phyloP scores from a whole-genome alignment of 2,797 vertebrate genomes.

The Enteromius trimaculatus region DNA sequence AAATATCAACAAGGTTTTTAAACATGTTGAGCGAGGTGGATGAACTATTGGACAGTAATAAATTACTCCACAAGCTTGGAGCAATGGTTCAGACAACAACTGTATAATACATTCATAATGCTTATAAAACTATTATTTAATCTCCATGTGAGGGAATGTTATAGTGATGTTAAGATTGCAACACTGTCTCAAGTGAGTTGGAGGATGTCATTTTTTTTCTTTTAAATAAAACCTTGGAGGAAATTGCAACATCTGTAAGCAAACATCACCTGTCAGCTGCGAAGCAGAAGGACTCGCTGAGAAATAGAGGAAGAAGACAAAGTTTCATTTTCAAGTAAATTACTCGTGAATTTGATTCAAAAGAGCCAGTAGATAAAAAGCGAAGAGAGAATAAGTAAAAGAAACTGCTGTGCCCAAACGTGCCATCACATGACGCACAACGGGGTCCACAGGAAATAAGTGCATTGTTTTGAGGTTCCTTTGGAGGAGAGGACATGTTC shows the following conservation, averaged over 20 bases:
- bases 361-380: background rate
- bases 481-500: conserved; percentile 60
- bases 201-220: background rate
- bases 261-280: conserved; percentile 32
- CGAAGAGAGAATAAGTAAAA: background rate
- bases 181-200: background rate
- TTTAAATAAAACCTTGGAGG: background rate
- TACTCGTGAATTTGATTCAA: conserved; percentile 6
- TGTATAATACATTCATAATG: background rate
- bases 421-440: conserved; percentile 72
- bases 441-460: conserved; percentile 74
- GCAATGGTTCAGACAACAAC: background rate
- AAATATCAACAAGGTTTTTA: background rate
- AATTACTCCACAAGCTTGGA: background rate
- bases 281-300: conserved; percentile 3
- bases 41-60: background rate
- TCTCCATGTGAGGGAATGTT: background rate
- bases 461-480: conserved; percentile 71
- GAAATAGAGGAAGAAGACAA: conserved; percentile 26
- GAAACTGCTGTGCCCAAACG: conserved; percentile 35
- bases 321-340: conserved; percentile 42
- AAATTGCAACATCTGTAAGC: conserved; percentile 28
- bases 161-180: conserved; percentile 2
- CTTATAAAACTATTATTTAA: background rate
- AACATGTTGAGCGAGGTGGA: background rate